These are phyloP conservation scores for Cryptocephalus primarius DNA, from an alignment of 2,888 invertebrate genomes.

Conservation along the genomic window DNA sequence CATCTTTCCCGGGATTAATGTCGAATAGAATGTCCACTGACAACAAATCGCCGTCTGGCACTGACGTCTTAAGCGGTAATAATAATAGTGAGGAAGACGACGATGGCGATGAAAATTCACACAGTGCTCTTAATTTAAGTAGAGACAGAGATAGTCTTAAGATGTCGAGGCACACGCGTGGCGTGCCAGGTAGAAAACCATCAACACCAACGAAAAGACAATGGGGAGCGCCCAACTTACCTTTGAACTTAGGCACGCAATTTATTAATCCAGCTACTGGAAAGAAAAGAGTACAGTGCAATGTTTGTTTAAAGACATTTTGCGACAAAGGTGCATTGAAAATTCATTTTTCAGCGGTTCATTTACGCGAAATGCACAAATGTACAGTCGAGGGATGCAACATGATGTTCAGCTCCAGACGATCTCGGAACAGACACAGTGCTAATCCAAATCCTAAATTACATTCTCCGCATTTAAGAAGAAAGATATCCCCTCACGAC, in stretches of 20 bases:
- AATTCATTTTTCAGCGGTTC: conserved; percentile 98
- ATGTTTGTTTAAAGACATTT: conserved; percentile 96
- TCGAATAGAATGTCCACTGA: conserved; percentile 42
- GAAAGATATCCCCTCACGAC: conserved; percentile 91
- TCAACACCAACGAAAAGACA: conserved; percentile 69
- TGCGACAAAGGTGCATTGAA: conserved; percentile 99
- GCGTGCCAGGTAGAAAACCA: conserved; percentile 48
- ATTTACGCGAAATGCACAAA: conserved; percentile 97
- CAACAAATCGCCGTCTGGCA: conserved; percentile 38
- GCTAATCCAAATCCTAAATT: conserved; percentile 98
- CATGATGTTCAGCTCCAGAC: conserved; percentile 97
- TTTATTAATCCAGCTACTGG: conserved; percentile 88
- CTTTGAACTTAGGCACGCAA: conserved; percentile 75
- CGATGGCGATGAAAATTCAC: conserved; percentile 48
- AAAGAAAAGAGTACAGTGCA: conserved; percentile 95
- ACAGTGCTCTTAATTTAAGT: conserved; percentile 54
- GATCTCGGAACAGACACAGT: conserved; percentile 92
- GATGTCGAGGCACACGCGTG: conserved; percentile 34
- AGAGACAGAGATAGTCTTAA: conserved; percentile 42
- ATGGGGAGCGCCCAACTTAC: conserved; percentile 65
- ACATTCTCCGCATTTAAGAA: conserved; percentile 85
- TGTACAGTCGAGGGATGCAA: conserved; percentile 98
- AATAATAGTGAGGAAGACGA: conserved; percentile 45
- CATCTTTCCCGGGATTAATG: conserved; percentile 49
- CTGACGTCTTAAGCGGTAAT: conserved; percentile 33